Conservation (phyloP, 2,113 vertebrate species). For the Urocitellus parryii region DNA sequence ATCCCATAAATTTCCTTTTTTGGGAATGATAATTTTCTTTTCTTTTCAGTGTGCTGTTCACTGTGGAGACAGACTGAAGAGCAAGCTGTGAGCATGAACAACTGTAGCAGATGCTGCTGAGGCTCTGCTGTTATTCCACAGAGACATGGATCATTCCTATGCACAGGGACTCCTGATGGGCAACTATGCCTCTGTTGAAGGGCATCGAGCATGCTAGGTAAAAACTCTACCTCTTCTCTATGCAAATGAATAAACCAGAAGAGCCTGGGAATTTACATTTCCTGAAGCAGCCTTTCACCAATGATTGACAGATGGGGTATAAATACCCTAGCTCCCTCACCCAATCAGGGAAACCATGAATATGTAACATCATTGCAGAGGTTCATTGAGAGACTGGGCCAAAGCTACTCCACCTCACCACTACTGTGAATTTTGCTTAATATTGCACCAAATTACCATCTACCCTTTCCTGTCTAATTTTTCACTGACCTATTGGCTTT, state of each 20-base stretch:
- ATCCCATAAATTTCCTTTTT: slow-evolving; percentile 16
- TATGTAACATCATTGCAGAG: background rate
- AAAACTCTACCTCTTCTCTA: background rate
- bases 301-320: background rate
- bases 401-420: background rate
- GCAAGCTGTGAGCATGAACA: background rate
- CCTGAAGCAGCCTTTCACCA: background rate
- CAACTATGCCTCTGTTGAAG: background rate
- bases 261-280: background rate
- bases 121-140: background rate
- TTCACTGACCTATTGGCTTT: background rate
- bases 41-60: background rate
- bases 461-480: background rate
- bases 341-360: background rate
- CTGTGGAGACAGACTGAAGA: background rate
- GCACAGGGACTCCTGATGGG: background rate
- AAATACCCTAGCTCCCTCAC: background rate
- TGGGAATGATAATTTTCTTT: background rate
- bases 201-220: no score
- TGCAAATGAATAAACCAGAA: background rate
- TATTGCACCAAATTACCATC: background rate
- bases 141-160: background rate
- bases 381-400: background rate
- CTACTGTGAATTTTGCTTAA: background rate
- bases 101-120: background rate